phyloP scores from a whole-genome alignment of 2,797 vertebrate genomes.

The Ptychadena robeensis region DNA sequence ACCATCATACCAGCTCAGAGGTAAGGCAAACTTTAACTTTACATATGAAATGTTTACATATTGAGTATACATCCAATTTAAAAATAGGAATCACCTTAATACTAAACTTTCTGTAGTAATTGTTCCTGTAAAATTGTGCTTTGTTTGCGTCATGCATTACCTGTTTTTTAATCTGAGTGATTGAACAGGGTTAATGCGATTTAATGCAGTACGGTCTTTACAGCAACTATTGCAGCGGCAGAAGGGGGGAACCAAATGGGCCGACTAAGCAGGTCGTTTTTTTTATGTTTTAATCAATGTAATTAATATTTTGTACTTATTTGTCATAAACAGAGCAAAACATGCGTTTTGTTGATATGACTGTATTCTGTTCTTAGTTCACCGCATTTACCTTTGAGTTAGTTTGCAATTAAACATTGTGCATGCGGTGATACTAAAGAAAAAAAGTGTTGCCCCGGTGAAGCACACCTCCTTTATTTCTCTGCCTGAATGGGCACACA shows the following conservation, averaged over 20 bases:
- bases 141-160: too few species aligned
- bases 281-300: neutral
- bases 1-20: too few species aligned
- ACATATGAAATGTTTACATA: too few species aligned
- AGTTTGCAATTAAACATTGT: slow-evolving; percentile 3
- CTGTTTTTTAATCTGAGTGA: neutral
- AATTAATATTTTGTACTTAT: neutral
- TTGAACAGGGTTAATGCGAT: neutral
- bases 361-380: neutral
- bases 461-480: neutral
- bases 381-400: neutral
- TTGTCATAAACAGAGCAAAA: neutral
- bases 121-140: too few species aligned
- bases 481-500: slow-evolving; percentile 31
- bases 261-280: neutral
- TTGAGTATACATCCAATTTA: too few species aligned
- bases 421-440: neutral
- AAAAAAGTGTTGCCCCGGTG: neutral
- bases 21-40: too few species aligned
- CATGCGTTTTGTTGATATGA: neutral
- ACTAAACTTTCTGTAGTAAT: too few species aligned
- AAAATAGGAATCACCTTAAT: too few species aligned
- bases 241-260: neutral
- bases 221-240: neutral
- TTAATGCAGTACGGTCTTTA: neutral